Conservation (phyloP, 1,140 invertebrate genomes). For the Mamestra configurata region DNA sequence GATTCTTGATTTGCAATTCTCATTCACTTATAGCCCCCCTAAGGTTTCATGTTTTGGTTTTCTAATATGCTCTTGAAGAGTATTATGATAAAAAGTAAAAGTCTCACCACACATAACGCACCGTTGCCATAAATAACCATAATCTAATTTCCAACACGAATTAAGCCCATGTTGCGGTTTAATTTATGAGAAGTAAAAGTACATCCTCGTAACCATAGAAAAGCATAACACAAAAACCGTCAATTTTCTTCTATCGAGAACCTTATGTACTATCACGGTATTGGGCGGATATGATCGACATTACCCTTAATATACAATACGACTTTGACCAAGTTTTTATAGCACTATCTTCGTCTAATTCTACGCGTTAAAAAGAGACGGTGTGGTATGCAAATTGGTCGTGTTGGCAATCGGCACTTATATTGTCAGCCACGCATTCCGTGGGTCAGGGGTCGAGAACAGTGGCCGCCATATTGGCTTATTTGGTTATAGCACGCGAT, state of each 20-base stretch:
- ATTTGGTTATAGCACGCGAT: conserved; percentile 20
- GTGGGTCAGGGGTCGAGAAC: conserved; percentile 11
- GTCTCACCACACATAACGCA: too few species aligned
- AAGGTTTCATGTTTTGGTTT: too few species aligned
- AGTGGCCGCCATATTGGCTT: neutral
- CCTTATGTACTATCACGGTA: neutral
- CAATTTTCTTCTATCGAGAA: neutral
- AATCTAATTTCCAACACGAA: too few species aligned
- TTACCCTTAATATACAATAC: conserved; percentile 28
- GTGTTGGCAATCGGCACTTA: conserved; percentile 43
- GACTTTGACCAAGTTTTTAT: conserved; percentile 25
- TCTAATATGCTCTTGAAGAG: too few species aligned
- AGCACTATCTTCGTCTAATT: neutral
- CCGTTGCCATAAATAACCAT: too few species aligned
- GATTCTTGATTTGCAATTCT: too few species aligned
- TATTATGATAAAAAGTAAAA: too few species aligned
- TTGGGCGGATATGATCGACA: conserved; percentile 32
- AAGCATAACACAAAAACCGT: conserved; percentile 1
- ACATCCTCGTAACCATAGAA: neutral
- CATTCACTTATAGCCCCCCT: too few species aligned
- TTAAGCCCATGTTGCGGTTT: too few species aligned
- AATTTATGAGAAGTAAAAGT: neutral
- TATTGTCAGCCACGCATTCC: conserved; percentile 47
- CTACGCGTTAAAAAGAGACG: conserved; percentile 13
- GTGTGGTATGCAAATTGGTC: conserved; percentile 32